Base-by-base conservation (phyloP, 2,113 vertebrate species). In the Gopherus flavomarginatus region DNA sequence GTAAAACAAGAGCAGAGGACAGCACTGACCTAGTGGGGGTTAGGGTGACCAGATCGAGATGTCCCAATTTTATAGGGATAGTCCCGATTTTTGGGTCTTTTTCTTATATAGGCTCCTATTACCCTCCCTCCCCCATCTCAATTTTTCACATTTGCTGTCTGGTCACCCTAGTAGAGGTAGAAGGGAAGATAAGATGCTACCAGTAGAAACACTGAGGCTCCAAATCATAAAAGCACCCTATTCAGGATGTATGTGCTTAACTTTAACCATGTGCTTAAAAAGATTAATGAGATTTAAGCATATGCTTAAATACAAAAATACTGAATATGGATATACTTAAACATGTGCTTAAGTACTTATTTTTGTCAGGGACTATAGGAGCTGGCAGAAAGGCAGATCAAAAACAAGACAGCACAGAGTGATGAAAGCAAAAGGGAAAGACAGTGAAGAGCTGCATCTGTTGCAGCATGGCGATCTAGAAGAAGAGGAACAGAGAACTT, bases 401-500 rank as follows among this genome's bases (percentile, higher is more conserved):
- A 59, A 1, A 75, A 2, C 21, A 91, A 8, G 50, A 12, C 27
- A 88, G 4, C 4, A 62, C 17, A 2, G 69, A 75, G 72, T 38
- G 19, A 24, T 75, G 22, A 38, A 24, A 75, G 22, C 21, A 38
- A 24, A 75, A 24, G 11, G 24, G 38, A 24, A 75, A 24, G n/a
- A 75, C n/a, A 42, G 6, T 24, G 11, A 44, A n/a, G 7, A 65
- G 3, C 62, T 75, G 72, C 6, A 4, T 75, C n/a, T 8, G 3
- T 75, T 75, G 22, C 38, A 75, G n/a, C 38, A 13, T 11, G 0
- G 0, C 79, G 21, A 44, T n/a, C 12, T n/a, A 12, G 0, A 90
- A 59, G 65, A 0, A 2, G 0, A 5, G 29, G 86, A 69, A 11
- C 2, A 83, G 4, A 12, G 22, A 5, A n/a, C 3, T 2, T 11